A percentile compares a stretch with the other conserved stretches of the same genome.
These are phyloP conservation scores for Enteromius thamalakanensis DNA, from an alignment of 2,797 vertebrate species.

Conservation along the genomic window DNA sequence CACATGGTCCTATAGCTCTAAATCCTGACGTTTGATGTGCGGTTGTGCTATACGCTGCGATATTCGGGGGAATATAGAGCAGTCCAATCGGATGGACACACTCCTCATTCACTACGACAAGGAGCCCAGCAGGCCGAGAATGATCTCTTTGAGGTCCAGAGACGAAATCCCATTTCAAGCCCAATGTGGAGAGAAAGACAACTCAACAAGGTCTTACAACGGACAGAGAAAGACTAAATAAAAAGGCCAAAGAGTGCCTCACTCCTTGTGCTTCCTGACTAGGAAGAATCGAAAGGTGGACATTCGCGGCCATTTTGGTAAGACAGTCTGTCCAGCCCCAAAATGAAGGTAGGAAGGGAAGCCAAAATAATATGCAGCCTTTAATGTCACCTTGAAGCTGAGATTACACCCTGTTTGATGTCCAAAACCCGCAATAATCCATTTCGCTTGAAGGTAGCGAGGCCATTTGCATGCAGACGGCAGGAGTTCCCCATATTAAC, in stretches of 20 bases:
- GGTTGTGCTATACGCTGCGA: constrained; percentile 46
- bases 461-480: constrained; percentile 73
- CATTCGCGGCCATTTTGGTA: constrained; percentile 93
- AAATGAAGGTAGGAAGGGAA: constrained; percentile 84
- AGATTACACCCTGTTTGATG: constrained; percentile 95
- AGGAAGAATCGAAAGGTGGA: constrained; percentile 81
- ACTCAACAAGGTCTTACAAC: constrained; percentile 78
- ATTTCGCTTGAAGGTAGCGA: constrained; percentile 69
- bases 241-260: constrained; percentile 80
- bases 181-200: constrained; percentile 80
- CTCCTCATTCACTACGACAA: constrained; percentile 77
- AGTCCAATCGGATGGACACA: constrained; percentile 78
- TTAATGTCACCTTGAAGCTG: constrained; percentile 87
- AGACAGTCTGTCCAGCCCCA: constrained; percentile 89
- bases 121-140: neutral
- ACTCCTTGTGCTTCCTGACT: constrained; percentile 74
- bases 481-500: constrained; percentile 68
- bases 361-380: constrained; percentile 93
- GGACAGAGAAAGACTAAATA: constrained; percentile 84
- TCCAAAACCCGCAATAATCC: constrained; percentile 75
- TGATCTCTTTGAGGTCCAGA: constrained; percentile 30
- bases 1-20: constrained; percentile 40
- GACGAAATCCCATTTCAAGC: constrained; percentile 79
- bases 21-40: constrained; percentile 39
- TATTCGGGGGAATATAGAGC: constrained; percentile 59